Conservation (phyloP, 2,888 invertebrate genomes). For the Lithophane semibrunnea region DNA sequence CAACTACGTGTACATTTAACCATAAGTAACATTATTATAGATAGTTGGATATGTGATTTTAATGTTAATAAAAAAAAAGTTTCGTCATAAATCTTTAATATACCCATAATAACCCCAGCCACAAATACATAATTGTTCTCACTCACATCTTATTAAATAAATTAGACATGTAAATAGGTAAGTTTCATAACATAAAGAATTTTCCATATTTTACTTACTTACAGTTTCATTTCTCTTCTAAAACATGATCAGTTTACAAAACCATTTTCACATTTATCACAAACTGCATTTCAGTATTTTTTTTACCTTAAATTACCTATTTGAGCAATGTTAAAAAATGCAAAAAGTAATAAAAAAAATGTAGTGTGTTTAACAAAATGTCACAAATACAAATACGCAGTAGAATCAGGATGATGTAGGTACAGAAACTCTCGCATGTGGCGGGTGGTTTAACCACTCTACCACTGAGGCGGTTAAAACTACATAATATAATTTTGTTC, state of each 20-base stretch:
- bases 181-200: background rate
- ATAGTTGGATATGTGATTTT: background rate
- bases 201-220: background rate
- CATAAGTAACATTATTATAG: background rate
- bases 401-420: background rate
- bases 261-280: background rate
- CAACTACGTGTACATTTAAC: background rate
- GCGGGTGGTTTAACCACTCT: no score
- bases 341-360: background rate
- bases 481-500: background rate
- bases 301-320: slow-evolving; percentile 2
- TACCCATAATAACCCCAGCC: slow-evolving; percentile 45
- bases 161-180: background rate
- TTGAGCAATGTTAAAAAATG: slow-evolving; percentile 5
- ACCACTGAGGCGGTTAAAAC: no score
- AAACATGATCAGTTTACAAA: background rate
- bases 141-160: slow-evolving; percentile 2
- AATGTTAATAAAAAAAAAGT: background rate
- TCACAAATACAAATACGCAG: background rate
- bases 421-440: background rate
- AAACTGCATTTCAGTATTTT: background rate
- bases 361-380: background rate
- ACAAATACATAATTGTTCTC: slow-evolving; percentile 8
- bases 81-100: slow-evolving; percentile 33
- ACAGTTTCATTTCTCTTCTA: background rate